These are phyloP conservation scores for Pyrrhosoma nymphula DNA, from an alignment of 2,888 invertebrate species.

Conservation along the genomic window DNA sequence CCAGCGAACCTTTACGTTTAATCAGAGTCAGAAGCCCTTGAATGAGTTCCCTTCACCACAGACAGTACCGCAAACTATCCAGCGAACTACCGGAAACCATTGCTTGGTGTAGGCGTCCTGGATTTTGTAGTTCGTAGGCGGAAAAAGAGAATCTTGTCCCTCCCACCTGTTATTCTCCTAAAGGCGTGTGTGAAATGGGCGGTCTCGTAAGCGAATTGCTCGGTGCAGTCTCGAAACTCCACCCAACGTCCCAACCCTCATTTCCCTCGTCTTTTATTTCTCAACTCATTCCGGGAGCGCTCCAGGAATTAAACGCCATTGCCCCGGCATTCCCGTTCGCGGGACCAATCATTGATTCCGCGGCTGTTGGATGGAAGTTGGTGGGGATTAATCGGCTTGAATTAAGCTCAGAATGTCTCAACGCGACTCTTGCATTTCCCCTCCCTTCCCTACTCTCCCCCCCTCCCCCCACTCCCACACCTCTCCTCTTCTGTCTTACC, in stretches of 20 bases:
- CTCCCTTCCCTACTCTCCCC: not conserved
- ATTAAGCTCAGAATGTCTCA: constrained; percentile 5
- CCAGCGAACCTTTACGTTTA: not conserved
- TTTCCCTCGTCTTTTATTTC: not conserved
- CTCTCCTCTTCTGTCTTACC: not conserved
- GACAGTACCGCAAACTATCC: not conserved
- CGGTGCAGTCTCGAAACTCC: not conserved
- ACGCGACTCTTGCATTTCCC: not conserved
- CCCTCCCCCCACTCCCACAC: no score
- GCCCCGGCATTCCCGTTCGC: no score
- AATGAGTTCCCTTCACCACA: no score
- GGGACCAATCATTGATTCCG: not conserved
- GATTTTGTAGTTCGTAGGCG: no score
- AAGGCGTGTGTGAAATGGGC: not conserved
- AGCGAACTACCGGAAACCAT: no score
- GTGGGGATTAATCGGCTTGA: not conserved
- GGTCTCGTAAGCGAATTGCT: not conserved
- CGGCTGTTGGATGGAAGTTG: not conserved
- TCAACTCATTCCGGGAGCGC: not conserved
- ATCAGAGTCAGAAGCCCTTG: not conserved
- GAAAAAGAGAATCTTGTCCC: no score
- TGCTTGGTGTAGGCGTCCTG: no score
- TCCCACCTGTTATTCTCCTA: no score
- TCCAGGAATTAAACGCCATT: constrained; percentile 3
- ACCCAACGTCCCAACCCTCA: not conserved